Evolutionary conservation across 2,113 vertebrate genomes (phyloP).

Genomic region (Mixornis gularis): DNA sequence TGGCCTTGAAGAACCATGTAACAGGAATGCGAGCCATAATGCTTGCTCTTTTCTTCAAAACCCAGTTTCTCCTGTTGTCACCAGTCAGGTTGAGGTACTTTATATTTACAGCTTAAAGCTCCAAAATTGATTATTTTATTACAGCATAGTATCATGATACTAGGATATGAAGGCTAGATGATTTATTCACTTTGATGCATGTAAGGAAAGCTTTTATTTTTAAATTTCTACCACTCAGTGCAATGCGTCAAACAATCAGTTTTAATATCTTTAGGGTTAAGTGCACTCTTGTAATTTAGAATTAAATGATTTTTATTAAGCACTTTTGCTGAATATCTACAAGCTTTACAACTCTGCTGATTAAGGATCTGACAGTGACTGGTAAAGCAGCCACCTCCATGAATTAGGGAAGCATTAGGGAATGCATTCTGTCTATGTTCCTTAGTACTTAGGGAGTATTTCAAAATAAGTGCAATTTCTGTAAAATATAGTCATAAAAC

Average conservation of each 20-base stretch:
- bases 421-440: conserved; percentile 61
- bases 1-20: conserved; percentile 20
- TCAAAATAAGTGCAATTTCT: conserved; percentile 65
- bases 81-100: conserved; percentile 74
- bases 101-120: conserved; percentile 74
- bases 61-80: conserved; percentile 65
- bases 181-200: conserved; percentile 65
- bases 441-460: conserved; percentile 30
- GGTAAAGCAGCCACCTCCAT: conserved; percentile 66
- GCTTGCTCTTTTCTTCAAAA: conserved; percentile 62
- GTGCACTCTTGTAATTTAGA: conserved; percentile 79
- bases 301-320: conserved; percentile 82
- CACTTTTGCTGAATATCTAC: conserved; percentile 75
- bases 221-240: conserved; percentile 70
- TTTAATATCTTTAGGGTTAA: conserved; percentile 83
- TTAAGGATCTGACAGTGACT: conserved; percentile 75
- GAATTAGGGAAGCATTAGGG: conserved; percentile 70
- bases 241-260: conserved; percentile 77
- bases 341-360: conserved; percentile 74
- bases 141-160: conserved; percentile 67
- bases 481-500: background rate
- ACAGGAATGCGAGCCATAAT: conserved; percentile 15
- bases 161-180: conserved; percentile 59
- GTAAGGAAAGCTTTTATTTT: conserved; percentile 77
- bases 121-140: conserved; percentile 73